Base-by-base conservation (phyloP, 2,113 vertebrate genomes). In the Plecotus auritus region DNA sequence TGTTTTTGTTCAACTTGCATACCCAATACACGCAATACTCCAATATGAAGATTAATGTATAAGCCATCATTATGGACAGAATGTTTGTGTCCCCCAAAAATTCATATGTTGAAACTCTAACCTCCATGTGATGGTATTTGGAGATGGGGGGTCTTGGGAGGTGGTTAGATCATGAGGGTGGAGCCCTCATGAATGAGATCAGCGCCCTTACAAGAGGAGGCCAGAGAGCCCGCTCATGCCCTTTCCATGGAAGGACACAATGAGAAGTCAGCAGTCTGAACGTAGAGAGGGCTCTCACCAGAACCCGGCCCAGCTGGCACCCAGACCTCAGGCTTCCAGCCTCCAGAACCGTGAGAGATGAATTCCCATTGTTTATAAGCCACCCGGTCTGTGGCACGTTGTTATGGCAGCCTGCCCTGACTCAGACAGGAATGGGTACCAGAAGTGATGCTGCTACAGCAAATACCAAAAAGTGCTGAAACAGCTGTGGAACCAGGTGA, bases 361-460 rank as follows among this genome's bases (percentile, higher is more conserved):
- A 54, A n/a, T n/a, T 54, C 67, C 72, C 72, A 64, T 18, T 28
- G 30, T 74, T 73, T 35, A 23, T 1, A 2, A 64, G 54, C 54
- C 61, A 1, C 54, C 45, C 1, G 3, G 37, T 2, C 70, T 23
- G 14, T 2, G 7, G 35, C 18, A 4, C 35, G n/a, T n/a, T 4
- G 18, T 54, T 69, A 42, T 7, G 69, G 35, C 35, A 80, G 47
- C 35, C 76, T 26, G 40, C 54, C 66, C 42, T 30, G 23, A 66
- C 47, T 56, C 6, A 26, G 28, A n/a, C 76, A 42, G 88, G 40
- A 54, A 56, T 42, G 18, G 35, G 59, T 10, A 42, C 13, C 49
- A 70, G 88, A 69, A 14, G 30, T 30, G 47, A 20, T 69, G 20
- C 32, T 26, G 22, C 20, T 11, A 0, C 69, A 56, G 51, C 76